Evolutionary conservation across 2,113 vertebrate genomes (phyloP), one percentile per base, ranked within the genome.

Genomic region (Heterotilapia buettikoferi): DNA sequence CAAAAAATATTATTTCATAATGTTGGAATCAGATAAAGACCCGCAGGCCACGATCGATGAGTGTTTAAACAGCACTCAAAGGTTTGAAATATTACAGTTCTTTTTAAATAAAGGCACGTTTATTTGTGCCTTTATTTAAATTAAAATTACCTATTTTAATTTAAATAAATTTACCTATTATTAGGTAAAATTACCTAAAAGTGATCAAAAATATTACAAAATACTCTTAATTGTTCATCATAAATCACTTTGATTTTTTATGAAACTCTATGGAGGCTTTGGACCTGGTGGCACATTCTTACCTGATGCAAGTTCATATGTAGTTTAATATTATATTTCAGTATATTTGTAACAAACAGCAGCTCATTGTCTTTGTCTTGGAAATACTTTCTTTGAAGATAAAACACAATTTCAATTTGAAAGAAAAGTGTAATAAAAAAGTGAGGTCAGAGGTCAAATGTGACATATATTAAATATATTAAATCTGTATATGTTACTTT

Each of bases 11-110:
- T 29, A 29, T 11, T 50, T 11, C 24, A 5, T 31, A 50, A 50
- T 4, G 12, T 71, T 71, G 66, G n/a, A 21, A 3, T 40, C 33
- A 18, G 40, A 73, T 0, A 73, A 73, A 45, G 68, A 71, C 14
- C 43, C 5, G 9, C 21, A 33, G 59, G 59, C 9, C 9, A 2
- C 3, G 6, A n/a, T 1, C 18, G 31, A 36, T n/a, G 31, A 12
- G 31, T n/a, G 59, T 63, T 63, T n/a, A 36, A 3, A 66, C 31
- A n/a, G 9, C 31, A 7, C 18, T 0, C 36, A 0, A 29, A 76
- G 21, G 40, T 5, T 47, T 0, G 2, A 45, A 43, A 45, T 73
- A 1, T 24, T 16, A 73, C 4, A 1, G 8, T 29, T 29, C 4
- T 36, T 76, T 47, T 76, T 18, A 47, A 31, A 50, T 29, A 50